phyloP scores from a whole-genome alignment of 2,113 vertebrate species.

The Larimichthys crocea region DNA sequence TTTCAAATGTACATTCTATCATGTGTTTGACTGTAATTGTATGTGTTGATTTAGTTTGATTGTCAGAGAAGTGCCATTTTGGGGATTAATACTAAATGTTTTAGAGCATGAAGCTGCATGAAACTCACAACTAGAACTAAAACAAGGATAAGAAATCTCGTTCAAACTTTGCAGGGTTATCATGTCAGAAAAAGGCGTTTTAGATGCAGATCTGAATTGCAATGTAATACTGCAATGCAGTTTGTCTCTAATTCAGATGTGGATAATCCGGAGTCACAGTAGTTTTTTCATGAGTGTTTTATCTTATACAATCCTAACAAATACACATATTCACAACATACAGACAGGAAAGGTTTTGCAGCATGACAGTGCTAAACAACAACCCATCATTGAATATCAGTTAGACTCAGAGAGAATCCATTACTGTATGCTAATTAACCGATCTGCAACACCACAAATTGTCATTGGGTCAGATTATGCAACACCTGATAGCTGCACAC shows the following conservation, averaged over 20 bases:
- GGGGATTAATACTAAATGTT: slow-evolving; percentile 25
- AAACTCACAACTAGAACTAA: slow-evolving; percentile 26
- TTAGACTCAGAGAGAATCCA: neutral
- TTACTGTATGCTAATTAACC: neutral
- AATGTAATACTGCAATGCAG: neutral
- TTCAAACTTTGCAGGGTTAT: slow-evolving; percentile 1
- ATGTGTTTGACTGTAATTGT: slow-evolving; percentile 11
- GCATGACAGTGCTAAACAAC: neutral
- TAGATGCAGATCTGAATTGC: slow-evolving; percentile 1
- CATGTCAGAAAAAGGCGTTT: neutral
- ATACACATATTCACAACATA: neutral
- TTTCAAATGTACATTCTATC: slow-evolving; percentile 46
- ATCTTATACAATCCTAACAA: slow-evolving; percentile 3
- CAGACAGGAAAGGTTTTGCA: neutral
- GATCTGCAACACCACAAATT: neutral
- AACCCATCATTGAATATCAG: neutral
- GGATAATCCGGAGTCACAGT: neutral
- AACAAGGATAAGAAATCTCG: neutral
- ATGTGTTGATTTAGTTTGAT: slow-evolving; percentile 28
- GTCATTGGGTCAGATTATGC: neutral
- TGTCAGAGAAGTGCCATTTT: slow-evolving; percentile 59
- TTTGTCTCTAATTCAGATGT: slow-evolving; percentile 13
- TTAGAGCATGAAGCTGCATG: slow-evolving; percentile 26
- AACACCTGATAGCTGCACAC: neutral
- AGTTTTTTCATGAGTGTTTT: neutral